A percentile compares a stretch with the other conserved stretches of the same genome.
Evolutionary conservation across 2,888 invertebrate genomes (phyloP).

Genomic region (Chaitophorus viminalis): DNA sequence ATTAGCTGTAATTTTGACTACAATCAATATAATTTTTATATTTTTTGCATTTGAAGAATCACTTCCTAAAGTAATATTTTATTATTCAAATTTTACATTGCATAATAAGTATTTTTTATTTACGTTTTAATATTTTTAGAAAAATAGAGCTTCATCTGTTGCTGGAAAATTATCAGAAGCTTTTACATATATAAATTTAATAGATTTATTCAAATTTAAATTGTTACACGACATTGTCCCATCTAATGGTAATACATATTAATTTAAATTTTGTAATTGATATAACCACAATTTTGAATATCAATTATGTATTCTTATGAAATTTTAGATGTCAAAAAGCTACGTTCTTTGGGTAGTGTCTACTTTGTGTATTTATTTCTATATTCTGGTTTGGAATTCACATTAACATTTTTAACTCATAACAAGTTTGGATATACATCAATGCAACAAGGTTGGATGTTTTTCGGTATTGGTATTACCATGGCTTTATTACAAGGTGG

Average conservation of each 20-base stretch:
- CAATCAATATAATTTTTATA: conserved; percentile 82
- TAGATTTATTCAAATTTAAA: conserved; percentile 73
- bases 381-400: conserved; percentile 94
- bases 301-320: not conserved
- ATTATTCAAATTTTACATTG: conserved; percentile 27
- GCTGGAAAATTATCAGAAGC: conserved; percentile 76
- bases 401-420: conserved; percentile 95
- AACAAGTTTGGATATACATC: conserved; percentile 89
- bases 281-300: not conserved
- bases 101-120: conserved; percentile 40
- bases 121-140: conserved; percentile 68
- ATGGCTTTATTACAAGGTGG: conserved; percentile 94
- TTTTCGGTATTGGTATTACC: conserved; percentile 87
- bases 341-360: conserved; percentile 77
- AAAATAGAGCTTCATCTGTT: conserved; percentile 77
- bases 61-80: conserved; percentile 74
- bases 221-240: conserved; percentile 75
- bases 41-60: conserved; percentile 83
- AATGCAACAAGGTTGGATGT: conserved; percentile 98
- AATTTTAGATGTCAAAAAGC: conserved; percentile 72
- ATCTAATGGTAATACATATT: conserved; percentile 65
- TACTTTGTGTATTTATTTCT: conserved; percentile 85
- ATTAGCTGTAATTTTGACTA: conserved; percentile 78
- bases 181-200: conserved; percentile 73
- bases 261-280: not conserved